These are phyloP conservation scores for Dipodomys stephensi DNA, from an alignment of 2,113 vertebrate species.

Conservation along the genomic window DNA sequence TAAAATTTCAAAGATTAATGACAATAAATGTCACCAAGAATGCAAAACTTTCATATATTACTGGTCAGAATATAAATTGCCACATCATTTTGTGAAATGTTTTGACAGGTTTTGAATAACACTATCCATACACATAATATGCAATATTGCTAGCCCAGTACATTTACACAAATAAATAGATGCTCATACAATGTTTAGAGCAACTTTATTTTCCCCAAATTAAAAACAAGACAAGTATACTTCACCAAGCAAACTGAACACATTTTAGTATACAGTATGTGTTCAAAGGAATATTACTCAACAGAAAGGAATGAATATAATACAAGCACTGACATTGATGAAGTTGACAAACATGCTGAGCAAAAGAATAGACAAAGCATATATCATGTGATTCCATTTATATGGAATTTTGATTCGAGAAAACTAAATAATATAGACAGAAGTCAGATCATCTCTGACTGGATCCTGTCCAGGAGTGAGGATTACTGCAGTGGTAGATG, in stretches of 20 bases:
- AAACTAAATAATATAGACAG: background rate
- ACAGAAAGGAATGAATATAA: background rate
- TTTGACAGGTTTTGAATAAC: background rate
- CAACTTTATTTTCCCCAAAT: background rate
- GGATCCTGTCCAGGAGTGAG: background rate
- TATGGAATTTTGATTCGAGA: background rate
- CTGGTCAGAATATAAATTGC: background rate
- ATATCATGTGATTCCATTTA: background rate
- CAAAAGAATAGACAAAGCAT: background rate
- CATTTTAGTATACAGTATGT: background rate
- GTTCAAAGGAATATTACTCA: background rate
- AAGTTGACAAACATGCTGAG: background rate
- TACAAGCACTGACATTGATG: background rate
- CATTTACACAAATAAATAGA: background rate
- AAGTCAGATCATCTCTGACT: background rate
- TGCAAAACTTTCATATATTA: background rate
- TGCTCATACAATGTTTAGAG: background rate
- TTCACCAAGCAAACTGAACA: background rate
- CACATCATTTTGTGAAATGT: background rate
- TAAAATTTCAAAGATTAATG: constrained; percentile 7
- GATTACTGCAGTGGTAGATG: background rate
- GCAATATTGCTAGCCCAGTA: background rate
- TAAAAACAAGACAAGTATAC: background rate
- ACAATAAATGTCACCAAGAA: background rate
- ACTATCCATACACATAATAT: background rate